A percentile compares a stretch with the other conserved stretches of the same genome.
Conservation (phyloP, 2,113 vertebrate species). For the Lampris megalopsis region DNA sequence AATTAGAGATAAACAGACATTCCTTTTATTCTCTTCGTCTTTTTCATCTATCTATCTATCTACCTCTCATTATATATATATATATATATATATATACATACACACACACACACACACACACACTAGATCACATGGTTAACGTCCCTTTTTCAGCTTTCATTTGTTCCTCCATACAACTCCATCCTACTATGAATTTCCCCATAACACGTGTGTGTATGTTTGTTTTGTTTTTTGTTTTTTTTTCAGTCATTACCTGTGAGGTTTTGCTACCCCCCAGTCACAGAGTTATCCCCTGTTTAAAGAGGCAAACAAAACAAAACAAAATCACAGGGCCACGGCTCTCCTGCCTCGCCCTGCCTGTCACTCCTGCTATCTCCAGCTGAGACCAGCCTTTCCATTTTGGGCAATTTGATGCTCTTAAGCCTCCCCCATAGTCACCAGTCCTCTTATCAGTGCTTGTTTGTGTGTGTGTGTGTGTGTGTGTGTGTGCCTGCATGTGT, state of each 20-base stretch:
- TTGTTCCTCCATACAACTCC: too few species aligned
- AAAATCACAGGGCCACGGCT: constrained; percentile 51
- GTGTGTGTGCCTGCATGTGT: not conserved
- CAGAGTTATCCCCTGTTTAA: constrained; percentile 42
- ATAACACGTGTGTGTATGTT: constrained; percentile 10
- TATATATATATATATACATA: too few species aligned
- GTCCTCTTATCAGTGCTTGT: constrained; percentile 40
- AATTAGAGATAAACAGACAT: too few species aligned
- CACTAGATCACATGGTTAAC: too few species aligned
- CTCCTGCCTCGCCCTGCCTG: constrained; percentile 14
- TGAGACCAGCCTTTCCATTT: constrained; percentile 69
- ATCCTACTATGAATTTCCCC: not conserved
- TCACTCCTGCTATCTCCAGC: constrained; percentile 49
- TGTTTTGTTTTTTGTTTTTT: constrained; percentile 49
- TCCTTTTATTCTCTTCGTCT: too few species aligned
- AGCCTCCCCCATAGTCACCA: constrained; percentile 50
- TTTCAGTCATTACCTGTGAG: constrained; percentile 64
- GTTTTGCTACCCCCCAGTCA: constrained; percentile 39
- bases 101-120: too few species aligned
- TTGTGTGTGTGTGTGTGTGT: constrained; percentile 32
- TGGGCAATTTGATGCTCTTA: constrained; percentile 73
- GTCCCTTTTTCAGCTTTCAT: too few species aligned
- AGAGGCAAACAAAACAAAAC: constrained; percentile 1
- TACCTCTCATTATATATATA: too few species aligned
- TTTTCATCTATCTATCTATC: too few species aligned